A percentile compares a stretch with the other conserved stretches of the same genome.
phyloP scores from a whole-genome alignment of 1,140 invertebrate species.

The Drosophila pectinifera region DNA sequence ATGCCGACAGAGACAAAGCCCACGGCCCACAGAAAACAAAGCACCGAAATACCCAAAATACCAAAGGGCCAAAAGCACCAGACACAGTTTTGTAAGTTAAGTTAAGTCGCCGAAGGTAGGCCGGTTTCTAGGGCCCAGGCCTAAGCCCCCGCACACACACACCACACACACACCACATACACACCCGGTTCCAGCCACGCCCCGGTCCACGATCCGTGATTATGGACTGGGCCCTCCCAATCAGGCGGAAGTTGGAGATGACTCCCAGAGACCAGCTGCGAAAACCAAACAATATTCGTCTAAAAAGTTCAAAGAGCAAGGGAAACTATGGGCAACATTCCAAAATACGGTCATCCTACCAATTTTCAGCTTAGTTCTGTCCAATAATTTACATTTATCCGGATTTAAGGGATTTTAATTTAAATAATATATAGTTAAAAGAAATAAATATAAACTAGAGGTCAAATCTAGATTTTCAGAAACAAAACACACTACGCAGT shows the following conservation, averaged over 20 bases:
- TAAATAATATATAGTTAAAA: slow-evolving; percentile 1
- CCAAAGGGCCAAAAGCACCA: slow-evolving; percentile 8
- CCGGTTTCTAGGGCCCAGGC: slow-evolving; percentile 7
- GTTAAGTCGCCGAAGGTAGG: slow-evolving; percentile 15
- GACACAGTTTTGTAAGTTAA: slow-evolving; percentile 49
- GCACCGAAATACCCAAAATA: slow-evolving; percentile 39
- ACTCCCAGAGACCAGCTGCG: slow-evolving; percentile 17
- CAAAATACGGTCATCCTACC: neutral
- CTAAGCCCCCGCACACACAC: slow-evolving; percentile 10
- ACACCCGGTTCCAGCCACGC: neutral
- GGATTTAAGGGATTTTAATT: neutral
- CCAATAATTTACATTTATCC: neutral
- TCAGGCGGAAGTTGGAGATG: slow-evolving; percentile 4
- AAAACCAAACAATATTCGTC: neutral
- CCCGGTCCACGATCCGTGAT: slow-evolving; percentile 12
- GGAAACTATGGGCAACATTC: neutral
- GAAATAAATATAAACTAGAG: neutral
- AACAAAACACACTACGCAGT: too few relatives aligned
- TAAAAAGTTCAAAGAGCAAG: neutral
- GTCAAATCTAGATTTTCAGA: neutral
- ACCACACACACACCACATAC: slow-evolving; percentile 1
- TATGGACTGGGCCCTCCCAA: neutral
- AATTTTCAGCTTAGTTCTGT: too few relatives aligned
- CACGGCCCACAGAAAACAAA: slow-evolving; percentile 28
- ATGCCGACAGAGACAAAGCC: slow-evolving; percentile 46